Percentiles rank a stretch among this genome's conserved stretches.
Evolutionary conservation across 2,113 vertebrate genomes (phyloP).

Genomic region (Gambusia affinis): DNA sequence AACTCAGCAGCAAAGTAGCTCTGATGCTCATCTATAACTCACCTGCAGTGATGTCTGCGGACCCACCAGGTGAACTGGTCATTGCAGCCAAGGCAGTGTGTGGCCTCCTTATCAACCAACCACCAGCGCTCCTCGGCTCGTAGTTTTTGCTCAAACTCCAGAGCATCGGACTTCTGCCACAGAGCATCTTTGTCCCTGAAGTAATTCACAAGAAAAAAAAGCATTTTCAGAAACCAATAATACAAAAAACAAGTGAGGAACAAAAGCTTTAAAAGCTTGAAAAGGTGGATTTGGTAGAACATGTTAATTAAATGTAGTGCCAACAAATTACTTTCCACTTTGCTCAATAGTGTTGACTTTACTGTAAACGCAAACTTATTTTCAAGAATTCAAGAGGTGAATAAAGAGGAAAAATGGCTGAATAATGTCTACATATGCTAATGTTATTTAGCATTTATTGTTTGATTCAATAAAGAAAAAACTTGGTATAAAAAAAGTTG

Average conservation of each 20-base stretch:
- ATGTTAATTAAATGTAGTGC: too few relatives aligned
- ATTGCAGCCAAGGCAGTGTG: constrained; percentile 86
- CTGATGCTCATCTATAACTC: not conserved
- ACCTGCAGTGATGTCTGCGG: constrained; percentile 97
- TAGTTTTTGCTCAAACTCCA: constrained; percentile 96
- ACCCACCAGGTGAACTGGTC: constrained; percentile 94
- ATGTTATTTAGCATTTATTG: too few relatives aligned
- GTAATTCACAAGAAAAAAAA: constrained; percentile 1
- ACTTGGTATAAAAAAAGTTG: not conserved
- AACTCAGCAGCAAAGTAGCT: not conserved
- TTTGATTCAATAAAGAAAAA: too few relatives aligned
- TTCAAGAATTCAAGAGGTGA: not conserved
- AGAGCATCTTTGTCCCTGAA: constrained; percentile 94
- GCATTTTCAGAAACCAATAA: not conserved
- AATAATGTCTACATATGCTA: too few relatives aligned
- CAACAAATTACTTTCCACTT: not conserved
- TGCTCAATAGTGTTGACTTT: not conserved
- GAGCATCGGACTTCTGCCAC: constrained; percentile 96
- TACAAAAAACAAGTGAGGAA: too few relatives aligned
- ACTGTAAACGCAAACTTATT: too few relatives aligned
- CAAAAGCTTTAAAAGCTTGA: not conserved
- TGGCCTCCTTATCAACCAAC: constrained; percentile 86
- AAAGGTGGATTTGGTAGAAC: not conserved
- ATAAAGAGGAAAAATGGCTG: too few relatives aligned
- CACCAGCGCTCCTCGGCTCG: constrained; percentile 88